Base-by-base conservation (phyloP, 2,797 vertebrate species). In the Nannoperca obscura region DNA sequence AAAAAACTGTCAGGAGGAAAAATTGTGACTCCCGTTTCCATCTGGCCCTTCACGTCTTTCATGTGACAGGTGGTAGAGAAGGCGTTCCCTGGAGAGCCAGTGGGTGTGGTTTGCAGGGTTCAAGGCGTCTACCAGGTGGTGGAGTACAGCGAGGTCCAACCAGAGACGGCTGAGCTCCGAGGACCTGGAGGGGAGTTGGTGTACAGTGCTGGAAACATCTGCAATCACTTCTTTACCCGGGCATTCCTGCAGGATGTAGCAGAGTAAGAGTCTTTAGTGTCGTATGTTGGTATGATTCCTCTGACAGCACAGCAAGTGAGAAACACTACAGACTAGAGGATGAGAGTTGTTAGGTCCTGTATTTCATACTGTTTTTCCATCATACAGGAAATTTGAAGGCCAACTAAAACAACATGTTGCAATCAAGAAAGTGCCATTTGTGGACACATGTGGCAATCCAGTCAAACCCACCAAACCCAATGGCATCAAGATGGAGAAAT, bases 401-500 rank as follows among this genome's bases (percentile, higher is more conserved):
- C 91, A 95, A 71, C 88, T 99, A 85, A 95, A 94, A 80, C 94
- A 95, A 40, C 98, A 99, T 0, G 94, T 97, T 47, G 98, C 98
- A 0, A 74, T 97, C 62, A 99, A 99, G 93, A 99, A 99, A 85
- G 97, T 99, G 3, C 95, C 97, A 0, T 97, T 94, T 73, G 94
- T 99, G 88, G 96, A 98, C 34, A 68, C 94, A 10, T 90, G 95
- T 46, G 98, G 98, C 32, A 95, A 95, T 64, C 90, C 85, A 74
- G 95, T 99, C 67, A 96, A 95, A 81, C 97, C 98, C 0, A 91
- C 86, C 61, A 92, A 94, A 83, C 95, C 98, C 0, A 99, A 99
- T 0, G 97, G 96, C 67, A 98, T 99, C 74, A 99, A 99, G 95
- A 96, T 99, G 98, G 98, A 99, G 95, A 99, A 98, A 90, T 99